A percentile compares a stretch with the other conserved stretches of the same genome.
These are phyloP conservation scores for Sebastes minor DNA, from an alignment of 2,797 vertebrate species.

Conservation along the genomic window DNA sequence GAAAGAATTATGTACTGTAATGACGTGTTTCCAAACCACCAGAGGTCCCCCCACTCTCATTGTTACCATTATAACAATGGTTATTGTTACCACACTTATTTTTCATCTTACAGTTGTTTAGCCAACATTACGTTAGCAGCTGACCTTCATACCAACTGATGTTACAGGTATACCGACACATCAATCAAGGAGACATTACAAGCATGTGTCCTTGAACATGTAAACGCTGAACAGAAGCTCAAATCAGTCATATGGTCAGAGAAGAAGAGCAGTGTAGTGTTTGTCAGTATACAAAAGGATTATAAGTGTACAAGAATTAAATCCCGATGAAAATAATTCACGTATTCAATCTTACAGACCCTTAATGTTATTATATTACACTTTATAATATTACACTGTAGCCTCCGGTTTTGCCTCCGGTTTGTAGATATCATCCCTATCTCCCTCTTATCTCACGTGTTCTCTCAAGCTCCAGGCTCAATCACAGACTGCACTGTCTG, in stretches of 20 bases:
- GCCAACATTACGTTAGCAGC: not conserved
- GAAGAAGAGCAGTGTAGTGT: conserved; percentile 5
- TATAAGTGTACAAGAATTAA: conserved; percentile 3
- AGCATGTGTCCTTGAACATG: conserved; percentile 41
- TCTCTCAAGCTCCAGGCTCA: conserved; percentile 7
- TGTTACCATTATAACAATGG: not conserved
- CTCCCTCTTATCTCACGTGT: conserved; percentile 8
- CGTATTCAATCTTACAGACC: not conserved
- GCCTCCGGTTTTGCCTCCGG: not conserved
- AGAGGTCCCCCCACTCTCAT: conserved; percentile 23
- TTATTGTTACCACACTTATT: not conserved
- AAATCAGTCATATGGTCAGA: conserved; percentile 32
- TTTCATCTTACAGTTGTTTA: not conserved
- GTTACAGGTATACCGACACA: conserved; percentile 31
- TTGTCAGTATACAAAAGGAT: not conserved
- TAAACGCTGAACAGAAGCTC: conserved; percentile 29
- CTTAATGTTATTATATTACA: not conserved
- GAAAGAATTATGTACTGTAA: not conserved
- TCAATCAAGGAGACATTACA: conserved; percentile 39
- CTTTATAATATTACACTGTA: not conserved
- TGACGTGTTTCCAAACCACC: conserved; percentile 21
- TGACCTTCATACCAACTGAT: conserved; percentile 38
- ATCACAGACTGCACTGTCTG: conserved; percentile 11
- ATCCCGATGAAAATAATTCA: conserved; percentile 5
- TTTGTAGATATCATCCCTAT: conserved; percentile 14